These are phyloP conservation scores for Bursaphelenchus okinawaensis DNA, from an alignment of 2,888 invertebrate genomes.

Conservation along the genomic window DNA sequence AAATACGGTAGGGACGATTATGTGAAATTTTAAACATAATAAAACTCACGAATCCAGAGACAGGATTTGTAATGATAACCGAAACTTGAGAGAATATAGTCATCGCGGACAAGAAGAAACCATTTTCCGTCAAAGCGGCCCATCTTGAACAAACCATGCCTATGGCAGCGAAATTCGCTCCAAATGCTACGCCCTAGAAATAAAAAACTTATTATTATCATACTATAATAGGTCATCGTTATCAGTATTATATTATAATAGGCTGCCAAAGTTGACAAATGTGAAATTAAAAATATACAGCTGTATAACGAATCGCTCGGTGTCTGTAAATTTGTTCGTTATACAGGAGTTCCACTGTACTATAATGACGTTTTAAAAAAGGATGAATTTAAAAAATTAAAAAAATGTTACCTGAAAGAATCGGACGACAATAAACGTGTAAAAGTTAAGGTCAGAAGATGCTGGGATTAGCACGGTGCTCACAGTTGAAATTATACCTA, in stretches of 20 bases:
- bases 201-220: no score
- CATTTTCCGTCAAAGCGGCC: constrained; percentile 47
- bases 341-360: no score
- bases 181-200: constrained; percentile 46
- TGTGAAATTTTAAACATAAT: no score
- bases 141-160: constrained; percentile 49
- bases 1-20: no score
- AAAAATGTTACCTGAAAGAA: constrained; percentile 39
- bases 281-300: no score
- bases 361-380: not conserved
- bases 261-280: no score
- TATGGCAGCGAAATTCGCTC: constrained; percentile 50
- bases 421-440: constrained; percentile 32
- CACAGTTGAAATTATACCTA: constrained; percentile 37
- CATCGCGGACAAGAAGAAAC: constrained; percentile 47
- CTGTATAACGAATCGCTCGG: no score
- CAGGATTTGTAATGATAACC: constrained; percentile 51
- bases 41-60: constrained; percentile 41
- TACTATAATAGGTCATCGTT: no score
- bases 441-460: constrained; percentile 17
- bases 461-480: constrained; percentile 39
- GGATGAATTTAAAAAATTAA: not conserved
- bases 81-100: constrained; percentile 51
- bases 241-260: no score
- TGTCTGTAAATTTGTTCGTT: no score